A percentile compares a stretch with the other conserved stretches of the same genome.
Conservation (phyloP, 1,140 invertebrate genomes). For the Bombyx mori region ASM3026992v2 NC_085129.1:5623001-5623500, state of each 20-base stretch:
- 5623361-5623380: conserved; percentile 42
- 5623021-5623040: conserved; percentile 22
- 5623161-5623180: conserved; percentile 43
- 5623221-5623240: too few relatives aligned
- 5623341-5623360: conserved; percentile 35
- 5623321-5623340: conserved; percentile 13
- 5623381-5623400: conserved; percentile 41
- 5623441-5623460: conserved; percentile 37
- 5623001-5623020: conserved; percentile 1
- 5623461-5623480: conserved; percentile 31
- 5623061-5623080: conserved; percentile 59
- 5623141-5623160: conserved; percentile 70
- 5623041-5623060: conserved; percentile 35
- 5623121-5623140: conserved; percentile 71
- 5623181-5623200: conserved; percentile 11
- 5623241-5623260: conserved; percentile 42
- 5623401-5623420: conserved; percentile 26
- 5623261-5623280: conserved; percentile 62
- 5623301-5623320: conserved; percentile 25
- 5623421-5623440: conserved; percentile 22
- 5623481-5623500: conserved; percentile 23
- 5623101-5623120: conserved; percentile 69
- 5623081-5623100: conserved; percentile 54
- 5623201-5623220: conserved; percentile 47
- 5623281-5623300: conserved; percentile 47